Base-by-base conservation (phyloP, 2,113 vertebrate genomes). In the Notothenia coriiceps region DNA sequence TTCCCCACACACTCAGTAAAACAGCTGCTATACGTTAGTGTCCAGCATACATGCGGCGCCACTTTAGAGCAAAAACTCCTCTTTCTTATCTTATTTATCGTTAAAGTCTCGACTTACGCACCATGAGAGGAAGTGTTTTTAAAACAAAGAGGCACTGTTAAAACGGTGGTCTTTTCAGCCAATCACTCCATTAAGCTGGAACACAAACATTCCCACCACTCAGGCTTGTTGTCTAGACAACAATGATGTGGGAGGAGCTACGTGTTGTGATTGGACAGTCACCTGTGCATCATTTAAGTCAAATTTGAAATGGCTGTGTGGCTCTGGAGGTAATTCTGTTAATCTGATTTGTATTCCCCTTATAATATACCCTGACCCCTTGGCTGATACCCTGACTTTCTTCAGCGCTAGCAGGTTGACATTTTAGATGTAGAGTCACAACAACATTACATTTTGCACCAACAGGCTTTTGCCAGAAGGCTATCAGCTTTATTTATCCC, bases 141-240 rank as follows among this genome's bases (percentile, higher is more conserved):
- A 40, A 73, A 79, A 89, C 86, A 79, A 77, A 61, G 68, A 59
- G 77, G 33, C 72, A 3, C 62, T 78, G 87, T 88, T 80, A 57
- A 44, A 73, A 71, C 78, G 20, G 5, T 1, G 51, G 13, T 54
- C 62, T 51, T 84, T 87, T 87, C 76, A 86, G 47, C 70, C 76
- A 68, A 44, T 86, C 66, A 66, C 61, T 77, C 77, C 68, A 59
- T 87, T 90, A 81, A 93, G 85, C 86, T 22, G 18, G 57, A 90
- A 78, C 86, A 82, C 90, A 91, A 91, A 90, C 92, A 91, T 88
- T 87, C 91, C 80, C 71, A 68, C 72, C 46, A 13, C 65, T 84
- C 44, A 2, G 70, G 29, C 65, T 35, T 11, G 90, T 90, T 50
- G 88, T 83, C 85, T 0, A 0, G 77, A 79, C 47, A 64, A 88